These are phyloP conservation scores for Brachypalpus laphriformis DNA, from an alignment of 2,888 invertebrate species.

Conservation along the genomic window DNA sequence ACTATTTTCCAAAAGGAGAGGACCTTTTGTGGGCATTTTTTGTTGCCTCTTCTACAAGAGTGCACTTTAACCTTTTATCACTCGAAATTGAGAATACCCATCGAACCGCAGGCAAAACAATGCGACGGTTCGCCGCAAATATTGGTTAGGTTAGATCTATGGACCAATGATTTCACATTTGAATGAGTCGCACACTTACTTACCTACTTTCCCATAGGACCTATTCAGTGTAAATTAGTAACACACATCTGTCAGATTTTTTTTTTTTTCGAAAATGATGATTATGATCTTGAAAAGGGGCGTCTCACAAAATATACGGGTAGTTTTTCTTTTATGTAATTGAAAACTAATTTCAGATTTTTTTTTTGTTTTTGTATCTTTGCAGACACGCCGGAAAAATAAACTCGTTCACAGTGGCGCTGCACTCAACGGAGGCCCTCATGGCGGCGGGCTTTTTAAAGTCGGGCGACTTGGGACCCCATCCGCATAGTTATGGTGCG, in stretches of 20 bases:
- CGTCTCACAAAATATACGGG: slow-evolving; percentile 9
- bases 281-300: slow-evolving; percentile 67
- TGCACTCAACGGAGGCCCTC: slow-evolving; percentile 83
- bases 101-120: slow-evolving; percentile 67
- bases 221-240: slow-evolving; percentile 53
- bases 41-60: slow-evolving; percentile 8
- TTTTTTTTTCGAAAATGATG: slow-evolving; percentile 39
- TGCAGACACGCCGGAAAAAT: slow-evolving; percentile 73
- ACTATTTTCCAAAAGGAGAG: slow-evolving; percentile 31
- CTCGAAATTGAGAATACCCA: slow-evolving; percentile 36
- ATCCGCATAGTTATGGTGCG: slow-evolving; percentile 83
- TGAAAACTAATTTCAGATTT: slow-evolving; percentile 42
- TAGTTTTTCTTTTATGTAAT: slow-evolving; percentile 12
- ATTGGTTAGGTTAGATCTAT: slow-evolving; percentile 21
- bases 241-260: slow-evolving; percentile 57
- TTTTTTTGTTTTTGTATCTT: slow-evolving; percentile 22
- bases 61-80: slow-evolving; percentile 61
- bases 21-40: slow-evolving; percentile 37
- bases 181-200: slow-evolving; percentile 35
- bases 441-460: slow-evolving; percentile 83
- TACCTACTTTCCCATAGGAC: slow-evolving; percentile 7
- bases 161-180: slow-evolving; percentile 52
- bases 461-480: slow-evolving; percentile 82
- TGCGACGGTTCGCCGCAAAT: slow-evolving; percentile 59
- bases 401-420: slow-evolving; percentile 82